Base-by-base conservation (phyloP, 2,797 vertebrate species). In the Xenops minutus region DNA sequence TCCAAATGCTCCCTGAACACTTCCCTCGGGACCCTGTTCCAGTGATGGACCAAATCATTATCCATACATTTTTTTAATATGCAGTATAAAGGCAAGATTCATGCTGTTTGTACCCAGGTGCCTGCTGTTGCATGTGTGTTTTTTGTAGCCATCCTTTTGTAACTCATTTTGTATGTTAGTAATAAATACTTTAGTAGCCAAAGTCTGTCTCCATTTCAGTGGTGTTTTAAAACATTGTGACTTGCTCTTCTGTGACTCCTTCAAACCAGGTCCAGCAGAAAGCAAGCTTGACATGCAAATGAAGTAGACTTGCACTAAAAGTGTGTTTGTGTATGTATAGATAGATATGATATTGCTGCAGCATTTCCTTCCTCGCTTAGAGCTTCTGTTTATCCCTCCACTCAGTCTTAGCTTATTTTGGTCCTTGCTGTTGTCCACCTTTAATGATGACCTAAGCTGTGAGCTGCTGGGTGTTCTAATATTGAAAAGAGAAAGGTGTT, bases 101-200 rank as follows among this genome's bases (percentile, higher is more conserved):
- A 92, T 94, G 95, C 95, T 97, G 89, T 97, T 97, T 97, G 95
- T 97, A 96, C 51, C 24, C n/a, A 78, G 23, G 63, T 93, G 91
- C 96, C 92, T 97, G 91, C 84, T 95, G 84, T 17, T 17, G 52
- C 71, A 43, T 83, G 80, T 95, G 71, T 82, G n/a, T 29, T 24
- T 74, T 81, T 90, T 68, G 44, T 94, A 82, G 91, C 18, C 7
- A 41, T 76, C 2, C 10, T 89, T 95, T 96, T 95, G 95, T 94
- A 92, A 93, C 89, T 81, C 2, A 34, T 84, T 95, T 91, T 97
- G 85, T 97, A 89, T 72, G 44, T 90, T 95, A 96, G 93, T 92
- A 97, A 97, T 97, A 97, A 97, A 97, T 93, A 94, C 93, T 93
- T 97, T 62, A 92, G 92, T 85, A 94, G 93, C 58, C 68, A 58